Base-by-base conservation (phyloP, 2,797 vertebrate genomes). In the Leptodactylus fallax region DNA sequence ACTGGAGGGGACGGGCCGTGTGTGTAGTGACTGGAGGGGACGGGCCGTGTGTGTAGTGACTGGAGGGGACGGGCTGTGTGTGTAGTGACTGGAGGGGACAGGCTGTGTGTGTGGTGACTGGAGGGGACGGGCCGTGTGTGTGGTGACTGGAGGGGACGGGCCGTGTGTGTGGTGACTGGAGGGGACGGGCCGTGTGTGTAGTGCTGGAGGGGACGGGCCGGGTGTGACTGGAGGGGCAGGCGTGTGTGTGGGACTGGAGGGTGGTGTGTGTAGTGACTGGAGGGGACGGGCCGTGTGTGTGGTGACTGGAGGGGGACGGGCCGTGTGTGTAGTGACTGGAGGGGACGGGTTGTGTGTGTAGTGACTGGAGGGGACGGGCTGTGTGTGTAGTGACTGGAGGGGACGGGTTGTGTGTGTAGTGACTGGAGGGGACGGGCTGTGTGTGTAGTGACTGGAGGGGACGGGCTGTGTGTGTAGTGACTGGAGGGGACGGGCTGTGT, bases 391-490 rank as follows among this genome's bases (percentile, higher is more conserved):
- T 81, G 27, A 81, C 60, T 0, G 60, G 79, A 63, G 72, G 17
- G 72, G 72, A 76, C 72, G 19, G 17, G 6, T 19, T 76, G 72
- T 47, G 72, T 47, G 58, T 67, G 49, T 82, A 69, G 80, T 67
- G n/a, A 82, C 49, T 0, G 65, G 47, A 53, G 51, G 6, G 76
- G 76, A 78, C 6, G n/a, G 25, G 55, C 14, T 1, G 55, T 79
- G 77, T n/a, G 19, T 61, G 60, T 61, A n/a, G 60, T 51, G 47
- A 81, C 61, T 0, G 51, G 47, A 67, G 51, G 2, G 74, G 74
- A 9, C 25, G 11, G 23, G 51, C 13, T 4, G 55, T 60, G 76
- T 27, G 76, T 78, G 51, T 78, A 53, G 49, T 77, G 23, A 56
- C 23, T 1, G 51, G 51, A 78, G 49, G 3, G 76, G 51, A 78